A percentile compares a stretch with the other conserved stretches of the same genome.
Conservation (phyloP, 2,113 vertebrate species). For the Ciconia maguari region DNA sequence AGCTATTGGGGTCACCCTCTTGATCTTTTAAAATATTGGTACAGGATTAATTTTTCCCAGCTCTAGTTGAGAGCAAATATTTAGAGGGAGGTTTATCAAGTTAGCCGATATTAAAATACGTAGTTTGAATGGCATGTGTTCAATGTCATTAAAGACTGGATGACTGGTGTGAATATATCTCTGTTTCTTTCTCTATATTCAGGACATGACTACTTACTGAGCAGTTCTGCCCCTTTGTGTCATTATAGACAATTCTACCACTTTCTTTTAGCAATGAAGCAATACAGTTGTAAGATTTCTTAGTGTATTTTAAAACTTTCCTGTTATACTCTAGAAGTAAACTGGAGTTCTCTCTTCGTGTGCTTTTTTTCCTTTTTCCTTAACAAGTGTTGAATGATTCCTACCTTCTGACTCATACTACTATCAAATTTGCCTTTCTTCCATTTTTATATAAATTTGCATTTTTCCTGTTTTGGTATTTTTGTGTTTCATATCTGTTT, state of each 20-base stretch:
- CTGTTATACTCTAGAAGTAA: neutral
- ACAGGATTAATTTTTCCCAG: neutral
- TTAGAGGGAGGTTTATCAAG: neutral
- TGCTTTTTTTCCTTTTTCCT: fast-evolving
- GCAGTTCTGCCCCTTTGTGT: neutral
- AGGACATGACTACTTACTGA: neutral
- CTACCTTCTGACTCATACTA: neutral
- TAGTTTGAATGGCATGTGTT: neutral
- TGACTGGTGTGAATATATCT: neutral
- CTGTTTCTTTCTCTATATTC: neutral
- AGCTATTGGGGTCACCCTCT: neutral
- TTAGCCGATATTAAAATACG: neutral
- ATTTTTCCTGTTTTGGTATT: neutral
- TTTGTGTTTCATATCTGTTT: neutral
- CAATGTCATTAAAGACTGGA: neutral
- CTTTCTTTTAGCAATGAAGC: neutral
- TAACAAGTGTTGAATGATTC: neutral
- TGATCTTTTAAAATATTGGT: neutral
- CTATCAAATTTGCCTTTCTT: neutral
- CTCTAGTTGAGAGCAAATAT: neutral
- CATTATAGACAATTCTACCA: neutral
- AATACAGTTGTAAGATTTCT: neutral
- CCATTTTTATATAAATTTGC: neutral
- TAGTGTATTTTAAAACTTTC: neutral
- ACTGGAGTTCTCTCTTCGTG: neutral